Evolutionary conservation across 2,113 vertebrate genomes (phyloP).

Genomic region (Fulica atra): DNA sequence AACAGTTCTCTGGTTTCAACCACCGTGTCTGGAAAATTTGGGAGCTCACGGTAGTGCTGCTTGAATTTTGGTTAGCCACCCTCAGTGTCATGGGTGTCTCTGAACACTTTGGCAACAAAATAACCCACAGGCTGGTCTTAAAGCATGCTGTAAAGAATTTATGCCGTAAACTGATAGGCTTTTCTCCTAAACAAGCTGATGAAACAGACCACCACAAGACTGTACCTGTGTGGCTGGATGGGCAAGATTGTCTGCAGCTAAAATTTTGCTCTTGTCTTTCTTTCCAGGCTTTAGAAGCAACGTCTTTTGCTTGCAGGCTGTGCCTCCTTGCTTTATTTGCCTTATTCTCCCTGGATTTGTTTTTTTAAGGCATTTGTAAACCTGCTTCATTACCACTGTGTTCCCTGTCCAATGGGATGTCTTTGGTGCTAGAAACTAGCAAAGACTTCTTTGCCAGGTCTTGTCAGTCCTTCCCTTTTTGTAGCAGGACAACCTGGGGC

Average conservation of each 20-base stretch:
- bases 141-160: neutral
- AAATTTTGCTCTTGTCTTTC: neutral
- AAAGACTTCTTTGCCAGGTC: neutral
- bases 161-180: neutral
- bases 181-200: neutral
- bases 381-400: neutral
- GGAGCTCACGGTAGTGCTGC: neutral
- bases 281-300: neutral
- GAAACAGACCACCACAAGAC: neutral
- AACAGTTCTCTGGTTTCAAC: neutral
- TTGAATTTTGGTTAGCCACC: neutral
- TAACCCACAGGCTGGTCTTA: neutral
- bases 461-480: neutral
- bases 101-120: neutral
- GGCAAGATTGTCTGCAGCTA: neutral
- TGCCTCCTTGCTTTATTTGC: neutral
- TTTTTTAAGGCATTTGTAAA: neutral
- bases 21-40: neutral
- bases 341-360: neutral
- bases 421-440: neutral
- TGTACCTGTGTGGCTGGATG: neutral
- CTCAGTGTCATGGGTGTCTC: neutral
- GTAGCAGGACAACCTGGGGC: neutral
- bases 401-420: neutral
- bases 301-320: neutral